phyloP scores from a whole-genome alignment of 1,140 invertebrate species.

The Elysia chlorotica region DNA sequence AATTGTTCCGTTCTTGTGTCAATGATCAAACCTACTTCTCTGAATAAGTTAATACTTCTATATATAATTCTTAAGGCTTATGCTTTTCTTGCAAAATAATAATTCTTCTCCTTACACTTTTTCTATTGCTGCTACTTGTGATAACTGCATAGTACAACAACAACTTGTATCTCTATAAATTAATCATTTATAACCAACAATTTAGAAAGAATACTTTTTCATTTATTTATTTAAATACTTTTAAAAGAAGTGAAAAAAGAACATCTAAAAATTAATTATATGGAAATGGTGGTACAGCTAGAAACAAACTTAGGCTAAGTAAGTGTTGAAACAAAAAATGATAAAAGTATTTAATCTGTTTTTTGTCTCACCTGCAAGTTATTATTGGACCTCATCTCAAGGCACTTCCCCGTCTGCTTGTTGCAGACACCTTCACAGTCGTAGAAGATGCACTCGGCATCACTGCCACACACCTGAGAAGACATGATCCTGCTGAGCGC shows the following conservation, averaged over 20 bases:
- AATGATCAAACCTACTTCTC: too few relatives aligned
- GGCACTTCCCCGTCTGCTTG: not conserved
- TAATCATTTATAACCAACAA: not conserved
- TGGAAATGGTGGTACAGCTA: not conserved
- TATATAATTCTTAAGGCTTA: too few relatives aligned
- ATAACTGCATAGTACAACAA: too few relatives aligned
- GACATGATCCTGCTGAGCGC: not conserved
- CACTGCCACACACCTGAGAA: not conserved
- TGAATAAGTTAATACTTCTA: too few relatives aligned
- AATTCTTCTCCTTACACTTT: too few relatives aligned
- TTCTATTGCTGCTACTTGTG: too few relatives aligned
- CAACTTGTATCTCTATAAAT: too few relatives aligned
- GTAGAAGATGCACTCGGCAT: conserved; percentile 6
- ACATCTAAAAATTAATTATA: not conserved
- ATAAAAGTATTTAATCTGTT: not conserved
- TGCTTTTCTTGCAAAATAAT: too few relatives aligned
- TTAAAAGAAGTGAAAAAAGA: not conserved
- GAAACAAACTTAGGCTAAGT: too few relatives aligned
- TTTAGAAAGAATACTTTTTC: not conserved
- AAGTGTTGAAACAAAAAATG: not conserved
- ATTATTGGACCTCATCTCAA: not conserved
- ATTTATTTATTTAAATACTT: not conserved
- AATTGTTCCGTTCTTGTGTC: too few relatives aligned
- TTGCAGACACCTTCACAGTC: conserved; percentile 8
- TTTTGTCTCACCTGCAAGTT: conserved; percentile 4